Conservation (phyloP, 1,140 invertebrate species). For the Chironomus tepperi region DNA sequence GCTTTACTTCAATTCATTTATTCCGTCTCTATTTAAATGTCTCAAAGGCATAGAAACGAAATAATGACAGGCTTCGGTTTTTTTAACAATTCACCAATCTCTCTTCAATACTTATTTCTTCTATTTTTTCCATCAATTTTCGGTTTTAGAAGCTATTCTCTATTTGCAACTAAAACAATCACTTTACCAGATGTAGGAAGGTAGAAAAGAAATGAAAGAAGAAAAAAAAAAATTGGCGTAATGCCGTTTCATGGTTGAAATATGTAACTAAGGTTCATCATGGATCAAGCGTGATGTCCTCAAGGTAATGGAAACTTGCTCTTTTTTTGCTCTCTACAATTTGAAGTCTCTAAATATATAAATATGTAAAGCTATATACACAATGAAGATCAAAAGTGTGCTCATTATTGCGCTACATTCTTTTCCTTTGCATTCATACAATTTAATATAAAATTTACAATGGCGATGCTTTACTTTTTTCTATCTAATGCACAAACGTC, state of each 20-base stretch:
- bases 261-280: background rate
- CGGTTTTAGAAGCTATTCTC: background rate
- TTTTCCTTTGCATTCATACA: background rate
- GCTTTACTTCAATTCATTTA: background rate
- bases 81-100: too few relatives aligned
- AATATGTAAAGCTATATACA: background rate
- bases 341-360: background rate
- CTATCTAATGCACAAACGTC: background rate
- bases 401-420: background rate
- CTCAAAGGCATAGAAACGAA: too few relatives aligned
- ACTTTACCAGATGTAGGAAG: background rate
- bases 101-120: too few relatives aligned
- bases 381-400: too few relatives aligned
- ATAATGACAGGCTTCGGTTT: too few relatives aligned
- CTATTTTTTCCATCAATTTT: too few relatives aligned
- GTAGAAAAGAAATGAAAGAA: background rate
- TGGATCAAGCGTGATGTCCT: conserved; percentile 11
- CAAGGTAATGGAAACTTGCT: background rate
- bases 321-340: background rate
- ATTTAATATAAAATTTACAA: background rate
- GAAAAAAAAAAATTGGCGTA: background rate
- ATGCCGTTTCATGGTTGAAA: background rate
- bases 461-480: background rate
- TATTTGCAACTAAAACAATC: background rate
- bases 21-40: background rate